Base-by-base conservation (phyloP, 1,140 invertebrate species). In the Aphelinus atriplicis region DNA sequence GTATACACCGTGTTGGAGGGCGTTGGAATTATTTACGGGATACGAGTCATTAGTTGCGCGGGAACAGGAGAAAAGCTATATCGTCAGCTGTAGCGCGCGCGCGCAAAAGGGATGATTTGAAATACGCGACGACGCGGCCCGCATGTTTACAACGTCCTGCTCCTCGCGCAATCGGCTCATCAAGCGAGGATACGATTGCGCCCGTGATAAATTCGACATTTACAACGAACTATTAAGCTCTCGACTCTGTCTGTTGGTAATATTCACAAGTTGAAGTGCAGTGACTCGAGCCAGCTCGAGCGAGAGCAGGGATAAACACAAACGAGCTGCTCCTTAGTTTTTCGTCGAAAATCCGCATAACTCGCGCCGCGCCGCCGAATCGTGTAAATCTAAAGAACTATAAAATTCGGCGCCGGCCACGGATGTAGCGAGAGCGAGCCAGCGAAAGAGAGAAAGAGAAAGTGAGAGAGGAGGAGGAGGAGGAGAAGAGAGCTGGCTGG, bases 391-490 rank as follows among this genome's bases (percentile, higher is more conserved):
- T 64, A 50, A 74, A 68, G 60, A 51, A 64, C 58, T 70, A 75
- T 70, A 75, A 75, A 75, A 68, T 48, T 3, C 48, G 62, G 62
- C 45, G 51, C 45, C 45, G 45, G 63, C 47, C 26, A 26, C 26
- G 26, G 26, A 26, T 26, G 26, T 26, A 26, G 26, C 26, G 46
- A 72, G 70, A 71, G 76, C 68, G 76, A 55, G 73, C 26, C 46
- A 47, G 68, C 75, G 71, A 76, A 66, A 76, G 58, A 63, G 70
- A 76, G 61, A 76, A 62, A 26, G 65, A 73, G 66, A 71, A 75
- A 60, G 63, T 71, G 75, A 71, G 71, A 70, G 71, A 26, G 26
- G 70, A 72, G 57, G 43, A 60, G 58, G 46, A 9, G 48, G 66
- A 58, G 42, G 47, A 63, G 56, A 65, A 55, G 53, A 66, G 26